Conservation (phyloP, 1,140 invertebrate species). For the Contarinia nasturtii region DNA sequence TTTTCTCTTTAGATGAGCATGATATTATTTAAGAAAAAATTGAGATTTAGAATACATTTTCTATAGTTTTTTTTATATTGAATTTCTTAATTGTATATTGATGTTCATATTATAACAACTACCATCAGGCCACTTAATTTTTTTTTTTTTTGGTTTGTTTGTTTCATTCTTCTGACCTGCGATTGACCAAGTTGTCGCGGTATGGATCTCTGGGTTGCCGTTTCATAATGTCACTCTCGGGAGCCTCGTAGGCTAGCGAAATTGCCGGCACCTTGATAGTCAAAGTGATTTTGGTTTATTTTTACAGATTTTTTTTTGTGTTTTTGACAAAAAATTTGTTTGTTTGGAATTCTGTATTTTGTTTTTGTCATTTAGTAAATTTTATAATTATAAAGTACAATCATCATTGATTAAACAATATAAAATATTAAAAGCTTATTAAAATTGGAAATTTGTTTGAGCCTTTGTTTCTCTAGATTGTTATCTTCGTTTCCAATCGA, state of each 20-base stretch:
- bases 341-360: no score
- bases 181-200: conserved; percentile 88
- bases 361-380: no score
- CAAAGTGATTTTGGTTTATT: conserved; percentile 1
- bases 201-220: conserved; percentile 81
- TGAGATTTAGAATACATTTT: background rate
- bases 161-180: conserved; percentile 40
- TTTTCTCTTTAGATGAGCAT: no score
- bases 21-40: background rate
- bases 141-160: background rate
- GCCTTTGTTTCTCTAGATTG: no score
- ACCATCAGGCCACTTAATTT: conserved; percentile 2
- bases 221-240: conserved; percentile 96
- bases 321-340: conserved; percentile 2
- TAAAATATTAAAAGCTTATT: no score
- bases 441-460: no score
- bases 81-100: background rate
- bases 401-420: no score
- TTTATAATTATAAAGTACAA: no score
- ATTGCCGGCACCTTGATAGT: conserved; percentile 71
- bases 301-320: background rate
- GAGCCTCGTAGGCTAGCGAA: conserved; percentile 89
- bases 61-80: background rate
- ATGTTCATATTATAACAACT: conserved; percentile 1
- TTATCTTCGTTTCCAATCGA: no score